These are phyloP conservation scores for Asarcornis scutulata DNA, from an alignment of 2,113 vertebrate species.

Conservation along the genomic window DNA sequence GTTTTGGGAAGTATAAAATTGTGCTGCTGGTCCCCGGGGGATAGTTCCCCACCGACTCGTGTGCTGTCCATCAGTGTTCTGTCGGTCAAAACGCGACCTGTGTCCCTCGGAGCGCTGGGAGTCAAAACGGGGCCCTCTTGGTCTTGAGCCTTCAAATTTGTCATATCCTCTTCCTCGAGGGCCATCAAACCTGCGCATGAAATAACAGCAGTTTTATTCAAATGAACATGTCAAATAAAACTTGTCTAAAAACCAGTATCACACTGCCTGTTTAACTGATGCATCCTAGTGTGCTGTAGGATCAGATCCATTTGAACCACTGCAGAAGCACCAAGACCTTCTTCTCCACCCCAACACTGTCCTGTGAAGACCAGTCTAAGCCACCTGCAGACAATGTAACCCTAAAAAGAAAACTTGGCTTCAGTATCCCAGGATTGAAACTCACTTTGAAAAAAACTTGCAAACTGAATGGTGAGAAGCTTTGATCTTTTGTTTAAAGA, in stretches of 20 bases:
- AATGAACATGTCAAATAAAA: not conserved
- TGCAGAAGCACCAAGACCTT: not conserved
- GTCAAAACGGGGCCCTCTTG: slow-evolving; percentile 80
- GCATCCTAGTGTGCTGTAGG: not conserved
- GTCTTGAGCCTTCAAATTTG: slow-evolving; percentile 81
- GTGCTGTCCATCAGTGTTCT: slow-evolving; percentile 74
- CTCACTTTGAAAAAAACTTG: not conserved
- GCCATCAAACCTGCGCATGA: slow-evolving; percentile 85
- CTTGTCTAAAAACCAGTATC: not conserved
- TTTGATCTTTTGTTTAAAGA: not conserved
- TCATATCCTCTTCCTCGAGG: slow-evolving; percentile 79
- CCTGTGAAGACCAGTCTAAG: not conserved
- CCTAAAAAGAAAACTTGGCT: not conserved
- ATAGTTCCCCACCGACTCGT: slow-evolving; percentile 77
- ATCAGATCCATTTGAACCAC: not conserved
- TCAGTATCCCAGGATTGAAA: not conserved
- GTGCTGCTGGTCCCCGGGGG: slow-evolving; percentile 80
- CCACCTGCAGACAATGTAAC: not conserved
- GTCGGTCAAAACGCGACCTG: slow-evolving; percentile 78
- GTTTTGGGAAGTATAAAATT: slow-evolving; percentile 78
- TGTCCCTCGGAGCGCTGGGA: slow-evolving; percentile 79
- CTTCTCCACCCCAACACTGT: not conserved
- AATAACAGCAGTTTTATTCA: slow-evolving; percentile 54
- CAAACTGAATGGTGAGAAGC: not conserved
- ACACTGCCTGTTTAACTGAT: not conserved